phyloP scores from a whole-genome alignment of 2,797 vertebrate species.

The Dicrostonyx torquatus region DNA sequence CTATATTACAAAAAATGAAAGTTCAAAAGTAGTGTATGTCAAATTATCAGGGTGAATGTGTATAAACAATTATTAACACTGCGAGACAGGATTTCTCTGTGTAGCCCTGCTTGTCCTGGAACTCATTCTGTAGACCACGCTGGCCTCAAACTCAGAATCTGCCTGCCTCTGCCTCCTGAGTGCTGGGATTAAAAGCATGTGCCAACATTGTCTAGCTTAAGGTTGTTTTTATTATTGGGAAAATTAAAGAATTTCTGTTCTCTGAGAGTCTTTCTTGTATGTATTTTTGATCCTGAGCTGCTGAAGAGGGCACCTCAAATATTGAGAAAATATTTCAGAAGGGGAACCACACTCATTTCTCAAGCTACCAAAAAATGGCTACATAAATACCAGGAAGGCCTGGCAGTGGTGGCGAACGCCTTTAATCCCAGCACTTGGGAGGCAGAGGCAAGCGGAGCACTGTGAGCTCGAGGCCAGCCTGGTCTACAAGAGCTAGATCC shows the following conservation, averaged over 20 bases:
- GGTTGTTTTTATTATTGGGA: conserved; percentile 10
- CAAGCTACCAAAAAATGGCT: background rate
- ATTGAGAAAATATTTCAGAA: conserved; percentile 5
- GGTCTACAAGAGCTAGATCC: too few species aligned
- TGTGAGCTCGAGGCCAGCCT: too few species aligned
- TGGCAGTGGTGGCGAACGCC: too few species aligned
- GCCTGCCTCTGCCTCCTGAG: background rate
- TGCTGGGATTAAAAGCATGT: background rate
- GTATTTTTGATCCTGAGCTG: conserved; percentile 7
- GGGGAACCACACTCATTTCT: background rate
- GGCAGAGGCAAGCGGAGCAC: too few species aligned
- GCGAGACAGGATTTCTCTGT: background rate
- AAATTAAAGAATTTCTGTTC: conserved; percentile 36
- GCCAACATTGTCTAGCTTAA: background rate
- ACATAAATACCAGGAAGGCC: conserved; percentile 30
- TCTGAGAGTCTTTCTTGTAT: background rate
- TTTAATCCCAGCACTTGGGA: too few species aligned
- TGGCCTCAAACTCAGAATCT: background rate
- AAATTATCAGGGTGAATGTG: background rate
- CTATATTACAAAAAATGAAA: conserved; percentile 42
- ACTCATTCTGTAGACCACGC: background rate
- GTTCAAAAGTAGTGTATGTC: background rate
- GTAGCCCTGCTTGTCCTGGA: background rate
- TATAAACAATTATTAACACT: conserved; percentile 5
- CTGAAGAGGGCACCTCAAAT: background rate